Evolutionary conservation across 2,797 vertebrate genomes (phyloP), one percentile per base, ranked within the genome.

Genomic region (Echiichthys vipera): DNA sequence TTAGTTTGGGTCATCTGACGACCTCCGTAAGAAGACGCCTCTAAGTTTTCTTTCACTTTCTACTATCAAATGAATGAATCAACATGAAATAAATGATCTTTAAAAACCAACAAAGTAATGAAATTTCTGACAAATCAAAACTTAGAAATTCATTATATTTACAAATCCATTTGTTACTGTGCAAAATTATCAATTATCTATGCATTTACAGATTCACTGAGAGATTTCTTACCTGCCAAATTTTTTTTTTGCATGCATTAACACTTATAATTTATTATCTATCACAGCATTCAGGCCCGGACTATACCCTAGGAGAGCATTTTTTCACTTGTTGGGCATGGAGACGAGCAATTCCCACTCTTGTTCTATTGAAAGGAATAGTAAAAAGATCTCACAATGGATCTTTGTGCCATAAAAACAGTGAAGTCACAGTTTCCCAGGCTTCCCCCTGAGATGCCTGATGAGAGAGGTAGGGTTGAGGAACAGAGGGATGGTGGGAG

Each of bases 381-480:
- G 91, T 74, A 87, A 86, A 87, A 77, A 50, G 71, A 86, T 61
- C 64, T 78, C 81, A 93, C 88, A 93, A 89, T 89, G 83, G 81
- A 75, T 76, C 88, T 89, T 91, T 92, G 87, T 93, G 77, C 76
- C 30, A 76, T 66, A 83, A 84, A 91, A 90, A 86, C 84, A 90
- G 87, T 89, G 84, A 87, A 89, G 84, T 89, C 90, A 90, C 86
- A 89, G 84, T 91, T 91, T 90, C 89, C 88, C 95, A 95, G 93
- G 95, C 93, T 90, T 90, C 76, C 83, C 86, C 87, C 78, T 79
- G 84, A 93, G 92, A 93, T 78, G 86, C 85, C 90, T 70, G 68
- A 81, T 32, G 82, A 74, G 65, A 70, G 70, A 66, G 39, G 45
- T 24, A 54, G 15, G 40, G 34, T n/a, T 63, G 65, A 68, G 51